Evolutionary conservation across 2,113 vertebrate species (phyloP).

Genomic region (Shinisaurus crocodilurus): DNA sequence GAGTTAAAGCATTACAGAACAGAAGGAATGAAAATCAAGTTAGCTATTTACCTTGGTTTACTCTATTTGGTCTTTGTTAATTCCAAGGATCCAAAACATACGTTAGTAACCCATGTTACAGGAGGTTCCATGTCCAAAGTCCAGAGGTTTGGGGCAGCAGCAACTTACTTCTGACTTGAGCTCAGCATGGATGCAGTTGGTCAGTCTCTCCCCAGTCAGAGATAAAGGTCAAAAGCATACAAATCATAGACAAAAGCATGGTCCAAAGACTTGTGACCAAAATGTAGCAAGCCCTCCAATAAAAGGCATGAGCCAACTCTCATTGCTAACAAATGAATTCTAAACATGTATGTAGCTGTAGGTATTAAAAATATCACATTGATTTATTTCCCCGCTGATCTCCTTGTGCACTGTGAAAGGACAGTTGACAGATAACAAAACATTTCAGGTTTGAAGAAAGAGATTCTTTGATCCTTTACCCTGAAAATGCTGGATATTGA

Average conservation of each 20-base stretch:
- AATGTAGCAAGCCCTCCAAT: not conserved
- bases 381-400: conserved; percentile 4
- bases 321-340: not conserved
- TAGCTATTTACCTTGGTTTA: not conserved
- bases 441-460: not conserved
- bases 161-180: not conserved
- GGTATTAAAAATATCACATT: not conserved
- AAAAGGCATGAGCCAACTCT: not conserved
- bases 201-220: not conserved
- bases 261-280: not conserved
- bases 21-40: not conserved
- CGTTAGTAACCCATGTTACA: not conserved
- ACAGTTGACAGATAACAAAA: accelerated
- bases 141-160: not conserved
- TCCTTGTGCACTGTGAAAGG: not conserved
- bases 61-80: not conserved
- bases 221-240: not conserved
- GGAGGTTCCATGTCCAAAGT: not conserved
- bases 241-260: not conserved
- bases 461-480: not conserved
- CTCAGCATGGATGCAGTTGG: too few species aligned
- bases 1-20: not conserved
- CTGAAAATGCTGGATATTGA: not conserved
- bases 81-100: not conserved
- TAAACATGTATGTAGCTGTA: too few species aligned